A percentile compares a stretch with the other conserved stretches of the same genome.
phyloP scores from a whole-genome alignment of 2,797 vertebrate species.

The Sebastes steindachneri region DNA sequence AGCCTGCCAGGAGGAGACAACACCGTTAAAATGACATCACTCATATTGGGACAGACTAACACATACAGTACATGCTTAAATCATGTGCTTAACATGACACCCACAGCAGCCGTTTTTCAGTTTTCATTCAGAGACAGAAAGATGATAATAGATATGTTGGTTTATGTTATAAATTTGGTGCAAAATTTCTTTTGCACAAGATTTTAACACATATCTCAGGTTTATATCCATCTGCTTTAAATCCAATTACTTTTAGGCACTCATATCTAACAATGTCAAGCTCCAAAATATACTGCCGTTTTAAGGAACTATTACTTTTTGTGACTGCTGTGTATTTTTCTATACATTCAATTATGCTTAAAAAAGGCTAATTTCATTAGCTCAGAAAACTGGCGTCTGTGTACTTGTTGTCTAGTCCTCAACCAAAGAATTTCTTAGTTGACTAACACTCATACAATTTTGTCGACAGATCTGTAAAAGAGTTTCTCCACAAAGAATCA shows the following conservation, averaged over 20 bases:
- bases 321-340: not conserved
- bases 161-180: not conserved
- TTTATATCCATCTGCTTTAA: not conserved
- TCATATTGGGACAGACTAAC: not conserved
- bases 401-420: too few species aligned
- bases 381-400: too few species aligned
- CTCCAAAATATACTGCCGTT: not conserved
- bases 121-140: not conserved
- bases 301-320: not conserved
- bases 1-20: slow-evolving; percentile 81
- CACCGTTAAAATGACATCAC: slow-evolving; percentile 34
- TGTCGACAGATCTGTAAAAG: too few species aligned
- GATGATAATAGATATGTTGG: not conserved
- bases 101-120: not conserved
- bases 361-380: not conserved
- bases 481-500: too few species aligned
- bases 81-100: not conserved
- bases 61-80: not conserved
- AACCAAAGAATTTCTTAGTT: not conserved
- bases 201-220: not conserved
- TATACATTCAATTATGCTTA: not conserved
- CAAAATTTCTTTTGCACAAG: not conserved
- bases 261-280: not conserved
- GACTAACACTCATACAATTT: too few species aligned
- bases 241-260: not conserved